Base-by-base conservation (phyloP, 2,888 invertebrate genomes). In the Halictus quadricinctus region DNA sequence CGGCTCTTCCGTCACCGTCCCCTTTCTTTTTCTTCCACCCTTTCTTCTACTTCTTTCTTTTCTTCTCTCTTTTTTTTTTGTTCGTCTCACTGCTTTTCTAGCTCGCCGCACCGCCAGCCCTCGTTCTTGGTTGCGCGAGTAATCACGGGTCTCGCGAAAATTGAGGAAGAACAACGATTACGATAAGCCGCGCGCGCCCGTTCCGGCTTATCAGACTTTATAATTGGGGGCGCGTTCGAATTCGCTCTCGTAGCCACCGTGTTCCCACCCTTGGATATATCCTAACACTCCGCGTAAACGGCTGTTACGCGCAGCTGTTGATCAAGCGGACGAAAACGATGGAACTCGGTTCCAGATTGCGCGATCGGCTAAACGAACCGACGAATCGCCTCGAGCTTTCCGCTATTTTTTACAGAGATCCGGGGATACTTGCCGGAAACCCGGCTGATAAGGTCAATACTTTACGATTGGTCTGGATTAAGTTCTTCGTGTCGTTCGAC, bases 81-180 rank as follows among this genome's bases (percentile, higher is more conserved):
- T 41, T 15, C 64, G 29, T 64, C 29, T 58, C 29, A 21, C 25
- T 15, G 15, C 15, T 29, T 64, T 29, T 29, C 29, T 12, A 25
- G 15, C 18, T 25, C 64, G 64, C 25, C 64, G 12, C 29, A 29
- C 64, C 29, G 7, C 29, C 29, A n/a, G 64, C 64, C 25, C 7
- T 64, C 29, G 29, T 29, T 64, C 41, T 41, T 21, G 41, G 21
- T 36, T 36, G 36, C 69, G 69, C 69, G n/a, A 36, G 64, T 36
- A 48, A 64, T n/a, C 64, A 15, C n/a, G 8, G 46, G 60, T 36
- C 54, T 69, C 83, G 58, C 64, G 70, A 84, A 43, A 79, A 79
- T 75, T 48, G 46, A 46, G 13, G 29, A 72, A 72, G 60, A 74
- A 58, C 75, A n/a, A 18, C 77, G 69, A 70, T 76, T 43, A 36